These are phyloP conservation scores for Chironomus tepperi DNA, from an alignment of 1,140 invertebrate species.

Conservation along the genomic window DNA sequence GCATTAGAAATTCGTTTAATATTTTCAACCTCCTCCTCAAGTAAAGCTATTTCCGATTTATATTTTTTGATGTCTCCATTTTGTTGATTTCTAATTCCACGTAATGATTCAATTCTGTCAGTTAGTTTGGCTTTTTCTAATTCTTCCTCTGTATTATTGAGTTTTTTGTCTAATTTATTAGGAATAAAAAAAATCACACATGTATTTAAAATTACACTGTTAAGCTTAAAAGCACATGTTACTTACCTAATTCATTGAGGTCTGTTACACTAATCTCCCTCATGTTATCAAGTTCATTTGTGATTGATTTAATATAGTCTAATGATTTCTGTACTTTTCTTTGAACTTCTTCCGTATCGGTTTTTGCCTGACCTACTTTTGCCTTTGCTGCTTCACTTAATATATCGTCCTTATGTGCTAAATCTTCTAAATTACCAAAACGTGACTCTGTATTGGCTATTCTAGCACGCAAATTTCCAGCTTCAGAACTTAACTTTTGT, in stretches of 20 bases:
- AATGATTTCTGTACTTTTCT: slow-evolving; percentile 73
- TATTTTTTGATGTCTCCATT: slow-evolving; percentile 73
- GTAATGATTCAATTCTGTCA: slow-evolving; percentile 59
- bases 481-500: slow-evolving; percentile 62
- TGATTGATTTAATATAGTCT: slow-evolving; percentile 67
- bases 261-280: slow-evolving; percentile 62
- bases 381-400: slow-evolving; percentile 62
- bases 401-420: slow-evolving; percentile 62
- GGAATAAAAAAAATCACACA: slow-evolving; percentile 25
- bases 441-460: slow-evolving; percentile 61
- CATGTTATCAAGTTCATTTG: slow-evolving; percentile 67
- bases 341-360: slow-evolving; percentile 64
- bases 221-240: background rate
- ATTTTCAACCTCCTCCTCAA: slow-evolving; percentile 75
- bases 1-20: slow-evolving; percentile 73
- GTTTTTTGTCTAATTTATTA: slow-evolving; percentile 51
- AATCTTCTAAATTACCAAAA: slow-evolving; percentile 61
- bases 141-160: slow-evolving; percentile 63
- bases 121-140: slow-evolving; percentile 67
- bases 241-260: slow-evolving; percentile 51
- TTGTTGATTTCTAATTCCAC: slow-evolving; percentile 63
- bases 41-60: slow-evolving; percentile 62
- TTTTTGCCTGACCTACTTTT: slow-evolving; percentile 79
- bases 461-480: slow-evolving; percentile 57
- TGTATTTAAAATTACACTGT: background rate